Conservation (phyloP, 2,888 invertebrate species). For the Scaptomyza cyrtandrae region DNA sequence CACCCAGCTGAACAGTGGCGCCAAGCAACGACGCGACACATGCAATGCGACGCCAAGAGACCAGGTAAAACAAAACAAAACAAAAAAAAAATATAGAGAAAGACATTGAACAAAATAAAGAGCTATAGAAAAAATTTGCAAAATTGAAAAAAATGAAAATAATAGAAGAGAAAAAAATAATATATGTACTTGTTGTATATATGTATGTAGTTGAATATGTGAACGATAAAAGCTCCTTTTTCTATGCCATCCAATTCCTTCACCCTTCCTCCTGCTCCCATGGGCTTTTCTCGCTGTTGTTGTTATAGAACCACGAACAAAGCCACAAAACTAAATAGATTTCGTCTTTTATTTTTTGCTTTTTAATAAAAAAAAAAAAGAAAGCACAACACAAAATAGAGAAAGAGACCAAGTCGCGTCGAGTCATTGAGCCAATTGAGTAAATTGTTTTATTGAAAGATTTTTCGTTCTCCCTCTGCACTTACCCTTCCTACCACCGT, state of each 20-base stretch:
- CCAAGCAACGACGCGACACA: constrained; percentile 64
- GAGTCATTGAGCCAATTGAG: constrained; percentile 81
- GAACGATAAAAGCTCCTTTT: constrained; percentile 48
- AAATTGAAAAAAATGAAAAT: constrained; percentile 50
- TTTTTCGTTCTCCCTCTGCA: constrained; percentile 53
- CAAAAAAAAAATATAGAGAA: constrained; percentile 38
- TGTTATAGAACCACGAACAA: constrained; percentile 54
- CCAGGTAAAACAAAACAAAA: constrained; percentile 61
- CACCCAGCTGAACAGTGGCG: constrained; percentile 59
- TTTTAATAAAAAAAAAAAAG: constrained; percentile 44
- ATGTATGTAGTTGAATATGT: constrained; percentile 45
- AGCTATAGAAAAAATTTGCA: constrained; percentile 44
- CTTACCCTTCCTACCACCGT: not conserved
- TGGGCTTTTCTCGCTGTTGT: constrained; percentile 38
- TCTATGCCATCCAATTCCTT: too few relatives aligned
- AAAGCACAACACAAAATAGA: constrained; percentile 56
- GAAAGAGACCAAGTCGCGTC: constrained; percentile 55
- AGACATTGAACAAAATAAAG: constrained; percentile 5
- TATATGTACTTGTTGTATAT: not conserved
- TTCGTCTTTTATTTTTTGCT: constrained; percentile 27
- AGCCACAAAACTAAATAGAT: constrained; percentile 77
- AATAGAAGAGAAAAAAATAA: constrained; percentile 29
- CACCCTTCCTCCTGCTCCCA: not conserved
- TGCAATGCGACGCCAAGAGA: constrained; percentile 64
- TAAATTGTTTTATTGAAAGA: constrained; percentile 82